Percentiles rank a stretch among this genome's conserved stretches.
Evolutionary conservation across 2,113 vertebrate species (phyloP).

Genomic region (Orthonyx spaldingii): DNA sequence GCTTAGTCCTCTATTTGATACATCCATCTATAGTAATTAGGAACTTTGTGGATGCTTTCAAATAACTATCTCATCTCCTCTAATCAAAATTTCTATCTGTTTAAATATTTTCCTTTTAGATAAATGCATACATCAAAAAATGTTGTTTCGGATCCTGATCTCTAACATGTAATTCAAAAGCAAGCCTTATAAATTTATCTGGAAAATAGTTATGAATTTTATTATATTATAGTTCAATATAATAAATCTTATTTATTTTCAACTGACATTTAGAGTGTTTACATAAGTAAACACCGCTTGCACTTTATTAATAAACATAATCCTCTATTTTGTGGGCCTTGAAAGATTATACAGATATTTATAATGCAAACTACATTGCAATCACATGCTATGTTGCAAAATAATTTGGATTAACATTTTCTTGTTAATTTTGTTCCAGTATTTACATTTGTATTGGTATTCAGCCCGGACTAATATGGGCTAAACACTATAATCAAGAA

Average conservation of each 20-base stretch:
- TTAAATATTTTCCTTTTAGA: background rate
- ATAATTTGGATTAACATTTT: conserved; percentile 24
- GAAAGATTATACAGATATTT: background rate
- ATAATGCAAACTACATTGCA: background rate
- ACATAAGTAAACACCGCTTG: background rate
- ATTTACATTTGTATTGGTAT: background rate
- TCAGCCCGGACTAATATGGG: background rate
- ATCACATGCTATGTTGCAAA: background rate
- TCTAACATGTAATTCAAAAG: background rate
- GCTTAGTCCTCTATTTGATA: background rate
- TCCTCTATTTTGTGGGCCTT: background rate
- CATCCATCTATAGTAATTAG: background rate
- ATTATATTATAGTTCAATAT: background rate
- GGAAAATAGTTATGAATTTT: background rate
- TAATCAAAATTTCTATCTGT: background rate
- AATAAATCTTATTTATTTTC: background rate
- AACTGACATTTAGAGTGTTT: background rate
- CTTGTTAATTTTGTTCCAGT: background rate
- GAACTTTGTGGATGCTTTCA: background rate
- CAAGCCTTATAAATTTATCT: background rate
- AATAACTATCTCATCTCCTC: background rate
- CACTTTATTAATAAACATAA: conserved; percentile 5
- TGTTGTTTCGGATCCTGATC: background rate
- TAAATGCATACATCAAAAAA: background rate
- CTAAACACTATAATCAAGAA: conserved; percentile 29